Conservation (phyloP, 2,113 vertebrate species). For the Chloropsis hardwickii region DNA sequence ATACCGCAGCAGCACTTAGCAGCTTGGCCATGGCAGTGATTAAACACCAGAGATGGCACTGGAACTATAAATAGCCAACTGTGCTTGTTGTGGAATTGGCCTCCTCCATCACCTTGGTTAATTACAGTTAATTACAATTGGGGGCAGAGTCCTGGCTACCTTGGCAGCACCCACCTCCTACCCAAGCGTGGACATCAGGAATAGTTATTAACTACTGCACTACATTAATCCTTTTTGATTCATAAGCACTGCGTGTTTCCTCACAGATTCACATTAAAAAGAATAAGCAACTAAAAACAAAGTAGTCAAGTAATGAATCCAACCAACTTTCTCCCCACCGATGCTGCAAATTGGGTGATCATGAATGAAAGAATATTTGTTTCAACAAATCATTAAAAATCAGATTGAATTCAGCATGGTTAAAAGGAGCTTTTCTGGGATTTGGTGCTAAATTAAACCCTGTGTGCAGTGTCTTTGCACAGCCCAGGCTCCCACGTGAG, state of each 20-base stretch:
- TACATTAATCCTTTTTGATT: background rate
- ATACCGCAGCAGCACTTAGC: background rate
- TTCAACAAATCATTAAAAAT: background rate
- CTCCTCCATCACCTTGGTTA: background rate
- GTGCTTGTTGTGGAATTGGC: background rate
- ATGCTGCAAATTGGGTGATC: background rate
- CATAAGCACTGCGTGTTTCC: background rate
- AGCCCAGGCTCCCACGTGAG: background rate
- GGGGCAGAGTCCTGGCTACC: background rate
- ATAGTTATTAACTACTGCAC: background rate
- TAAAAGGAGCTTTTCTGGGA: background rate
- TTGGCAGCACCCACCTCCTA: fast-evolving
- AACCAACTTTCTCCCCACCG: background rate
- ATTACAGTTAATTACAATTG: background rate
- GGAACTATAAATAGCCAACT: background rate
- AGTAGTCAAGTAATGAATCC: background rate
- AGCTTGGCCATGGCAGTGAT: background rate
- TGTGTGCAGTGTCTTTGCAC: background rate
- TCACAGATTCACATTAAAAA: background rate
- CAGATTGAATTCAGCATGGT: background rate
- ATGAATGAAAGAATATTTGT: background rate
- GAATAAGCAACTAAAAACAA: background rate
- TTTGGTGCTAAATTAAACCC: background rate
- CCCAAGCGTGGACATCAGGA: background rate
- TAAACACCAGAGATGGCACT: background rate